Evolutionary conservation across 1,140 invertebrate species (phyloP).

Genomic region (Archivesica marissinica): DNA sequence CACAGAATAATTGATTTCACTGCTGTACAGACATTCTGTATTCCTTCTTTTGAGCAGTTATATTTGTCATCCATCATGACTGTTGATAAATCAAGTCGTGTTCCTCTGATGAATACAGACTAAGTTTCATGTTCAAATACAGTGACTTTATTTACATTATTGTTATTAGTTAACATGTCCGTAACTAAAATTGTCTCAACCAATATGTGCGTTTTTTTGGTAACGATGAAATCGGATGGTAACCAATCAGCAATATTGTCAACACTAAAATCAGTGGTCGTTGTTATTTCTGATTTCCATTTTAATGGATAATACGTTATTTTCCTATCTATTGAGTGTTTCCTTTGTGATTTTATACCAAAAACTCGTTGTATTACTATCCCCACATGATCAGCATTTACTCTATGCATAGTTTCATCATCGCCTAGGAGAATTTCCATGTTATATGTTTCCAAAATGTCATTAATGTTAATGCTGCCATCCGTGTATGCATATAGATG

Average conservation of each 20-base stretch:
- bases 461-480: neutral
- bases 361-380: constrained; percentile 19
- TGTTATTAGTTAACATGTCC: constrained; percentile 23
- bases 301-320: constrained; percentile 19
- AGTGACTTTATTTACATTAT: constrained; percentile 14
- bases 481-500: constrained; percentile 7
- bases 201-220: neutral
- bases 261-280: constrained; percentile 5
- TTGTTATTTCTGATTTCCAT: neutral
- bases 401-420: neutral
- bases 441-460: constrained; percentile 35
- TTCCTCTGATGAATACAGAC: constrained; percentile 23
- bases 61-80: neutral
- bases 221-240: constrained; percentile 24
- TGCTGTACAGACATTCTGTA: constrained; percentile 30
- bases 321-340: constrained; percentile 19
- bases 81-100: neutral
- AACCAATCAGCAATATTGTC: constrained; percentile 9
- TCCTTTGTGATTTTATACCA: constrained; percentile 10
- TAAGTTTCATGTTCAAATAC: constrained; percentile 28
- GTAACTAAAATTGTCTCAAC: neutral
- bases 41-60: constrained; percentile 4
- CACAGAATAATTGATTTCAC: constrained; percentile 4
- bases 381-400: neutral
- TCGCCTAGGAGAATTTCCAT: constrained; percentile 20